Evolutionary conservation across 1,140 invertebrate species (phyloP).

Genomic region (Drosophila oshimai): DNA sequence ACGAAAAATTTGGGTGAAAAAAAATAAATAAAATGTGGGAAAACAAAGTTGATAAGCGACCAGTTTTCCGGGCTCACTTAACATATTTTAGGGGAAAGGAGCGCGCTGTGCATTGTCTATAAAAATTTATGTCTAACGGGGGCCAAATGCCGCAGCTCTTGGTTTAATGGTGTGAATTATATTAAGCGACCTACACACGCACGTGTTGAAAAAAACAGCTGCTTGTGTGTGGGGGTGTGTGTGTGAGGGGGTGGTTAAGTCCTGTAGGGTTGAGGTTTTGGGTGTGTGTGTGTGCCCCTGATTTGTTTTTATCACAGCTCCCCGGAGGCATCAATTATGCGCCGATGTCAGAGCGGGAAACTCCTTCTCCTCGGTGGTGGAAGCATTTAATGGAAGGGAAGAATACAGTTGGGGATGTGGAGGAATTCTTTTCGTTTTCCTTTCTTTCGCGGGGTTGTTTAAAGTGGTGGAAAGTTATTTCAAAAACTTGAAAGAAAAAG

Average conservation of each 20-base stretch:
- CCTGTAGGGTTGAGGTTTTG: constrained; percentile 13
- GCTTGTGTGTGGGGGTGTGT: constrained; percentile 5
- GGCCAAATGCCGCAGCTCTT: constrained; percentile 69
- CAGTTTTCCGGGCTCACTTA: constrained; percentile 49
- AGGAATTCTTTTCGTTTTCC: not conserved
- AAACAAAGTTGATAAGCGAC: constrained; percentile 69
- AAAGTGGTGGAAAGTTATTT: constrained; percentile 1
- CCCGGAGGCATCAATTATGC: constrained; percentile 78
- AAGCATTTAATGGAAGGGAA: constrained; percentile 43
- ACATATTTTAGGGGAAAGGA: constrained; percentile 50
- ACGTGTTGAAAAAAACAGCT: constrained; percentile 6
- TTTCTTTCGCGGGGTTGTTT: constrained; percentile 21
- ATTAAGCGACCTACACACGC: constrained; percentile 61
- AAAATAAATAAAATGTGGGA: constrained; percentile 9
- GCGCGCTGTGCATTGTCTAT: constrained; percentile 58
- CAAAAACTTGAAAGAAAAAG: constrained; percentile 12
- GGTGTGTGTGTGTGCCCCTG: constrained; percentile 55
- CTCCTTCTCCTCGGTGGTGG: constrained; percentile 18
- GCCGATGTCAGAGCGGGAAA: constrained; percentile 37
- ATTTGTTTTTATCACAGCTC: constrained; percentile 80
- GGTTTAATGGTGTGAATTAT: constrained; percentile 81
- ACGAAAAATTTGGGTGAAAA: constrained; percentile 48
- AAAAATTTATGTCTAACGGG: constrained; percentile 74
- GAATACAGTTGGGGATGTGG: constrained; percentile 16
- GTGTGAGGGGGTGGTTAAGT: constrained; percentile 1